phyloP scores from a whole-genome alignment of 2,888 invertebrate genomes.

The Tuta absoluta region DNA sequence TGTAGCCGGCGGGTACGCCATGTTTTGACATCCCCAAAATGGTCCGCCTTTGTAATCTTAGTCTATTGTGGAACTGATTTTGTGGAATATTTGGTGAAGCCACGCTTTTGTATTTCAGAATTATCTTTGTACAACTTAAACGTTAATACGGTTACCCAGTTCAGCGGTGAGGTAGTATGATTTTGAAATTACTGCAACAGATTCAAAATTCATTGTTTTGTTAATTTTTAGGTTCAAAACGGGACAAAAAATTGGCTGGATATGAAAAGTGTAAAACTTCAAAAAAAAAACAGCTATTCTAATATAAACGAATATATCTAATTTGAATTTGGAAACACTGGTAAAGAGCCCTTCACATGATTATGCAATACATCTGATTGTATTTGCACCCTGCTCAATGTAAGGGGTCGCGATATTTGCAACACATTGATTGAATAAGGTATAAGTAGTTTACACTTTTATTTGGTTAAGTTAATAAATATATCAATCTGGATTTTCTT shows the following conservation, averaged over 20 bases:
- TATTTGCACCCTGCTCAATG: slow-evolving; percentile 51
- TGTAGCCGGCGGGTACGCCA: slow-evolving; percentile 36
- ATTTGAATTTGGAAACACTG: too few species aligned
- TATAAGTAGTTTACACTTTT: too few species aligned
- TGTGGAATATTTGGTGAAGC: slow-evolving; percentile 3
- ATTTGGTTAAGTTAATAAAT: too few species aligned
- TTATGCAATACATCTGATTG: slow-evolving; percentile 58
- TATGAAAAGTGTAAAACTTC: too few species aligned
- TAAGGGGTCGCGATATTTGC: slow-evolving; percentile 42
- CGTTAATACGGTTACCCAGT: not conserved
- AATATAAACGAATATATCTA: too few species aligned
- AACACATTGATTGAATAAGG: slow-evolving; percentile 38
- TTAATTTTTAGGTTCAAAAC: too few species aligned
- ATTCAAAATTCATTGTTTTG: not conserved
- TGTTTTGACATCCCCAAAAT: slow-evolving; percentile 33
- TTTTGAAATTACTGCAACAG: not conserved
- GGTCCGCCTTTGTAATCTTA: slow-evolving; percentile 5
- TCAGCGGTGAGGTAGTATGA: too few species aligned
- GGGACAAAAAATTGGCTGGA: too few species aligned
- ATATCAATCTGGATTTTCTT: too few species aligned
- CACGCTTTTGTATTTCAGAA: not conserved
- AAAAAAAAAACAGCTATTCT: too few species aligned
- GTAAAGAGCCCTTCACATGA: too few species aligned
- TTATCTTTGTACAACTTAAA: not conserved
- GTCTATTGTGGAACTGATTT: slow-evolving; percentile 19